phyloP scores from a whole-genome alignment of 2,113 vertebrate genomes.

The Gadus macrocephalus region DNA sequence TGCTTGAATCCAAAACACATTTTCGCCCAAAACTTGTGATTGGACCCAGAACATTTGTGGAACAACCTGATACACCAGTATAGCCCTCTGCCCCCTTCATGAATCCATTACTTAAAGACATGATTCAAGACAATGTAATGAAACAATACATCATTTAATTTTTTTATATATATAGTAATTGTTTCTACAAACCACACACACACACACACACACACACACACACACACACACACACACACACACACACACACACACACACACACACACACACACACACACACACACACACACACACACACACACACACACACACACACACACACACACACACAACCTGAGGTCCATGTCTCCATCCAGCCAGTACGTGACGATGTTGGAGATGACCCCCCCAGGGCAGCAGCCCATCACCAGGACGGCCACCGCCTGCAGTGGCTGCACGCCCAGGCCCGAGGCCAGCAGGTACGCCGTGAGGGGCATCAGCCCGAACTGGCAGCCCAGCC shows the following conservation, averaged over 20 bases:
- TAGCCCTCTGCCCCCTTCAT: neutral
- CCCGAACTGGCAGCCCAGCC: slow-evolving; percentile 68
- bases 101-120: too few species aligned
- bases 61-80: neutral
- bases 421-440: slow-evolving; percentile 51
- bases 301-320: too few species aligned
- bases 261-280: too few species aligned
- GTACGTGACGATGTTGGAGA: slow-evolving; percentile 69
- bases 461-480: slow-evolving; percentile 69
- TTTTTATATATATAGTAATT: too few species aligned
- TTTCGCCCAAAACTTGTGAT: too few species aligned
- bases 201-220: too few species aligned
- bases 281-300: too few species aligned
- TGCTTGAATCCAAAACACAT: neutral
- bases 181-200: too few species aligned
- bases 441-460: slow-evolving; percentile 52
- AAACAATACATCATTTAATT: too few species aligned
- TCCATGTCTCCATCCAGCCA: slow-evolving; percentile 76
- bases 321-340: slow-evolving; percentile 58
- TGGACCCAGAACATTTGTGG: neutral
- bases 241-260: too few species aligned
- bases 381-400: slow-evolving; percentile 63
- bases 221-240: too few species aligned
- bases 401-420: slow-evolving; percentile 66
- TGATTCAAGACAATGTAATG: too few species aligned